Evolutionary conservation across 2,797 vertebrate species (phyloP), one percentile per base, ranked within the genome.

Genomic region (Sus cebifrons): DNA sequence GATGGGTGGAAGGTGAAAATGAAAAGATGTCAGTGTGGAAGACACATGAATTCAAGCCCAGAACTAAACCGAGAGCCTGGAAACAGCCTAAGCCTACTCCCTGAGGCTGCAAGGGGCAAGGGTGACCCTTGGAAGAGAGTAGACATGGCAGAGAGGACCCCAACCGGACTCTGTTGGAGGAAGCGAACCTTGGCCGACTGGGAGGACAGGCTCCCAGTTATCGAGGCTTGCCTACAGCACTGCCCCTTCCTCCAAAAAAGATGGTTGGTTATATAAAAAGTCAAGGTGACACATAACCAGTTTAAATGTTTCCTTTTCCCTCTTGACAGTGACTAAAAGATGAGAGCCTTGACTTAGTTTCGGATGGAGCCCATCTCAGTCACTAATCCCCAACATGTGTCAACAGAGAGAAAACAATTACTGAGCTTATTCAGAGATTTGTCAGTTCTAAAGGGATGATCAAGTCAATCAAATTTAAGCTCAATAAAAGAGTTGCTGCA

Each of bases 111-210:
- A 1, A 18, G 64, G 27, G 20, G 74, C 32, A 65, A 16, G 25
- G 29, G 10, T 15, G 74, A 40, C 44, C 49, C 44, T 64, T 10
- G 3, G 49, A 60, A 17, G n/a, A 12, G n/a, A 84, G n/a, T 18
- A 20, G 32, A 18, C 4, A 0, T 9, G 0, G 21, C 11, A 2
- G 52, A 60, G 23, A 10, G 16, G 67, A 17, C 65, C 32, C n/a
- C 67, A 58, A 58, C 0, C 0, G 5, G 49, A 1, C 17, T 1
- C n/a, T 7, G 40, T 17, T 1, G 23, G 10, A 40, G 13, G 29
- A 58, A 9, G 21, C 3, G n/a, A 32, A 7, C 18, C 32, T 27
- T 54, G 1, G 3, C 81, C 52, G 2, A 2, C 52, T 3, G 27
- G 74, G 49, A 58, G 44, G 21, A 10, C 32, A 36, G 32, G 23